Evolutionary conservation across 2,797 vertebrate genomes (phyloP), one percentile per base, ranked within the genome.

Genomic region (Gallinago stenura): DNA sequence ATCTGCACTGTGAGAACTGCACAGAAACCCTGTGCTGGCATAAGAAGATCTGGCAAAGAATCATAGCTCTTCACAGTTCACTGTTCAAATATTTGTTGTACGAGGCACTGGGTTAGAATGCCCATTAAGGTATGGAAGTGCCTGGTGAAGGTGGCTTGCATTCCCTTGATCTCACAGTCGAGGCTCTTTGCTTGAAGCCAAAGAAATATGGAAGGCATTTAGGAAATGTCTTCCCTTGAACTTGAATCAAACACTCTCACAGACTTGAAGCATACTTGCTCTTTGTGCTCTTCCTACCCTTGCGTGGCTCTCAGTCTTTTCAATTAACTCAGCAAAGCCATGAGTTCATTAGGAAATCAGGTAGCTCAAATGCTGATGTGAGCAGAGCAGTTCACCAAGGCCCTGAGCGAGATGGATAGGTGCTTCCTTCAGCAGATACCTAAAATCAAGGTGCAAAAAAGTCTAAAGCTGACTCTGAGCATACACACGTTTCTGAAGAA

Each of bases 1-100:
- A 20, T 78, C 57, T 81, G 37, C 33, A 17, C 12, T 8, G 19
- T 31, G 7, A 58, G 12, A 78, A 21, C 31, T 35, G 13, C 31
- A 21, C 30, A 39, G 53, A 58, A 92, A n/a, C 39, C 30, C 31
- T 0, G 0, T 10, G 31, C 39, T 48, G 28, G 50, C 41, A 6
- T 80, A 61, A 53, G 37, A 57, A 9, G n/a, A 45, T 80, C 37
- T 85, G 48, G 9, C 28, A 83, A 46, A 89, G 35, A 68, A 33
- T 37, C 3, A 0, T 33, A 50, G 25, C 6, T 80, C 22, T 66
- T 83, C 45, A 20, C n/a, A 75, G 53, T 10, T 90, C 26, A 7
- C 46, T 66, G 50, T 78, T 69, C 26, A 79, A 25, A 46, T 79
- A 39, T 24, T 35, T 43, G 37, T 45, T 45, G 24, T 12, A 28